phyloP scores from a whole-genome alignment of 1,140 invertebrate species.

The Aphidius ervi region DNA sequence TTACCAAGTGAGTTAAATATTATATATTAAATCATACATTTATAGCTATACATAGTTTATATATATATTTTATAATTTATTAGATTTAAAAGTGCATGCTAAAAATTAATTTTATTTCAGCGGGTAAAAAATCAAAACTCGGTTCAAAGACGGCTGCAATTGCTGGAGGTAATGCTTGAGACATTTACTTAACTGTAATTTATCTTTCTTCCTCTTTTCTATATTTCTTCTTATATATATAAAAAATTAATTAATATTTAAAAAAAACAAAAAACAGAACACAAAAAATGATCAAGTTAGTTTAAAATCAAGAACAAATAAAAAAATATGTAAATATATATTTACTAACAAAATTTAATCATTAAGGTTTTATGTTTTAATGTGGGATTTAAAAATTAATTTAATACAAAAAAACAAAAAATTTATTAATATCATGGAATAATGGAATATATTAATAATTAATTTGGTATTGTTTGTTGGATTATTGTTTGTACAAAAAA shows the following conservation, averaged over 20 bases:
- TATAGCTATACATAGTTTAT: background rate
- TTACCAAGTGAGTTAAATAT: constrained; percentile 56
- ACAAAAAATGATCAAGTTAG: constrained; percentile 7
- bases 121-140: constrained; percentile 54
- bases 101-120: constrained; percentile 37
- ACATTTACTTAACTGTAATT: constrained; percentile 40
- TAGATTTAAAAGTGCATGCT: constrained; percentile 11
- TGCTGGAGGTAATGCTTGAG: constrained; percentile 63
- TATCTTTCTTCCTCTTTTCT: constrained; percentile 25
- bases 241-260: constrained; percentile 4
- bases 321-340: constrained; percentile 4
- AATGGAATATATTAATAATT: too few species aligned
- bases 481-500: too few species aligned
- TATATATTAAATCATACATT: background rate
- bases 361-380: too few species aligned
- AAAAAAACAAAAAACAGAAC: constrained; percentile 12
- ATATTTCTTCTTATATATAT: constrained; percentile 21
- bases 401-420: too few species aligned
- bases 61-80: constrained; percentile 12
- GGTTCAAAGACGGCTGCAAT: constrained; percentile 56
- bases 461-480: too few species aligned
- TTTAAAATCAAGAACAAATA: background rate
- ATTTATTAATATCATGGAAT: too few species aligned
- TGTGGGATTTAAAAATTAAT: too few species aligned
- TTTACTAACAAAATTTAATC: too few species aligned